A percentile compares a stretch with the other conserved stretches of the same genome.
These are phyloP conservation scores for Pristionchus fissidentatus DNA, from an alignment of 2,888 invertebrate species.

Conservation along the genomic window DNA sequence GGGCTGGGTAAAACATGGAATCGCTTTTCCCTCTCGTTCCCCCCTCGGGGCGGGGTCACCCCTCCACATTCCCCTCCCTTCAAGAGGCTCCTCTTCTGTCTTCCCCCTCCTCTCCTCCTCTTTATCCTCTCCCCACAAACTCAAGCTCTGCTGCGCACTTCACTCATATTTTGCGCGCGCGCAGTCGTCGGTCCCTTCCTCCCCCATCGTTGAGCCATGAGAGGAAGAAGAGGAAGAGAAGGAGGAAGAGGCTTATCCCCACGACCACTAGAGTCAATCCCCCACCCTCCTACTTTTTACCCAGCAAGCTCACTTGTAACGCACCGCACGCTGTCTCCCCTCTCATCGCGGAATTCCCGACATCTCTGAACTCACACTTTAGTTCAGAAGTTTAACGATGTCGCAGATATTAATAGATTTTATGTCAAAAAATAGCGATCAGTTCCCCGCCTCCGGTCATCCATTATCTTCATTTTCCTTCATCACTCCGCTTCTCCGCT, in stretches of 20 bases:
- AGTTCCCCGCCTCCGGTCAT: no score
- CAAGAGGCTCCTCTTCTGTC: not conserved
- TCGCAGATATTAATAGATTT: no score
- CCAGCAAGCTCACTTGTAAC: not conserved
- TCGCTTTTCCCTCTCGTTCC: not conserved
- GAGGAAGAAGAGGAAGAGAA: no score
- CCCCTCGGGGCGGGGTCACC: conserved; percentile 33
- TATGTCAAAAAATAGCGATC: no score
- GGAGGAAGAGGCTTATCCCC: conserved; percentile 41
- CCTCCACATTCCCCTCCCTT: not conserved
- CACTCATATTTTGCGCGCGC: conserved; percentile 38
- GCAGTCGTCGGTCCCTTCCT: no score
- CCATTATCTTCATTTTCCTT: no score
- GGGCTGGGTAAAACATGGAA: no score
- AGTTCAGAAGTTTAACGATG: no score
- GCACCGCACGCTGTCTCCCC: not conserved
- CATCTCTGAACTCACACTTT: no score
- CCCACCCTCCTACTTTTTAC: no score
- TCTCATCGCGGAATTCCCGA: not conserved
- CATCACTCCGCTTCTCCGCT: no score
- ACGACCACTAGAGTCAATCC: conserved; percentile 9
- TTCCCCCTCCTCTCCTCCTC: conserved; percentile 12
- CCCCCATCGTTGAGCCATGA: conserved; percentile 28
- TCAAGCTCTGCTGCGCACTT: conserved; percentile 39
- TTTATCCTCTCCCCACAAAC: conserved; percentile 23